A percentile compares a stretch with the other conserved stretches of the same genome.
These are phyloP conservation scores for Hydraecia micacea DNA, from an alignment of 2,888 invertebrate genomes.

Conservation along the genomic window DNA sequence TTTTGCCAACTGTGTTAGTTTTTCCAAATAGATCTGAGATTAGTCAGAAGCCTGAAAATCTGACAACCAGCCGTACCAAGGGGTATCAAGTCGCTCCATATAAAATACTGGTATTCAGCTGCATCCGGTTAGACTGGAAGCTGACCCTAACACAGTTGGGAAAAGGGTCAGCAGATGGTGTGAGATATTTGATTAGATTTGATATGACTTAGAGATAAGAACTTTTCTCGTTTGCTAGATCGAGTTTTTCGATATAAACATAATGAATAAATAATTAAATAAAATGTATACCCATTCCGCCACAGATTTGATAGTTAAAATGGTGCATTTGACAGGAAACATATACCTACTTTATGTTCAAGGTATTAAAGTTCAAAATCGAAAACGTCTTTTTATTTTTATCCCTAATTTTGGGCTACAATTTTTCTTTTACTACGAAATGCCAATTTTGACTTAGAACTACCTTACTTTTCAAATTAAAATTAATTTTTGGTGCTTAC, in stretches of 20 bases:
- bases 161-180: neutral
- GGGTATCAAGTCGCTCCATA: neutral
- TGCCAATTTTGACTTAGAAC: constrained; percentile 19
- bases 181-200: neutral
- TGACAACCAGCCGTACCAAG: neutral
- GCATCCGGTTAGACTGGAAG: constrained; percentile 1
- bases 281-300: constrained; percentile 53
- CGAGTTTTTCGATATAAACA: constrained; percentile 43
- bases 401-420: neutral
- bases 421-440: neutral
- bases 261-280: constrained; percentile 56
- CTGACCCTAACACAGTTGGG: too few species aligned
- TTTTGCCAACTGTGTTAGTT: too few species aligned
- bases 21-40: too few species aligned
- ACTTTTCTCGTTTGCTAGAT: constrained; percentile 42
- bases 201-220: neutral
- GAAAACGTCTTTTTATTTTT: neutral
- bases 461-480: constrained; percentile 29
- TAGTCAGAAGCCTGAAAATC: neutral
- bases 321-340: constrained; percentile 44
- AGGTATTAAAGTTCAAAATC: constrained; percentile 29
- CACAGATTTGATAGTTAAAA: constrained; percentile 38
- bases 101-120: neutral
- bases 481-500: constrained; percentile 46
- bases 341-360: constrained; percentile 25